These are phyloP conservation scores for Sebastolobus alascanus DNA, from an alignment of 2,797 vertebrate species.

Conservation along the genomic window DNA sequence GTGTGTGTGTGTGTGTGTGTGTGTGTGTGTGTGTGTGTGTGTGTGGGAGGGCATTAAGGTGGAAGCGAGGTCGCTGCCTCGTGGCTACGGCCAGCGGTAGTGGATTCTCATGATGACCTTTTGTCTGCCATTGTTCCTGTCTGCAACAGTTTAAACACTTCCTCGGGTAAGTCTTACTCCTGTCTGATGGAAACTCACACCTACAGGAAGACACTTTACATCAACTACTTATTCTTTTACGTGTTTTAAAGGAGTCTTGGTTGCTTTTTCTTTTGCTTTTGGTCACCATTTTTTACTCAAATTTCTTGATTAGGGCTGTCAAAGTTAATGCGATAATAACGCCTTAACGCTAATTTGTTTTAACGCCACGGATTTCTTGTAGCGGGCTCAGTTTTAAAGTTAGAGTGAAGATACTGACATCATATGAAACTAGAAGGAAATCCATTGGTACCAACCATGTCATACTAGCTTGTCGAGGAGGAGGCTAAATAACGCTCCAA, in stretches of 20 bases:
- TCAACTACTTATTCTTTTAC: neutral
- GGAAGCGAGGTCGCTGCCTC: slow-evolving; percentile 88
- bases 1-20: slow-evolving; percentile 40
- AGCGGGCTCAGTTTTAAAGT: too few relatives aligned
- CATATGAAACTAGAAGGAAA: too few relatives aligned
- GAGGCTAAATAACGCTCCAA: too few relatives aligned
- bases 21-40: slow-evolving; percentile 62
- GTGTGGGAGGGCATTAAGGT: slow-evolving; percentile 83
- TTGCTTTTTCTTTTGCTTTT: neutral
- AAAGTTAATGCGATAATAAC: too few relatives aligned
- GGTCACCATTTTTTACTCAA: neutral
- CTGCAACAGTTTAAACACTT: slow-evolving; percentile 74
- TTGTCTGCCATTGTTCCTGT: slow-evolving; percentile 83
- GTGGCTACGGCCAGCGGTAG: slow-evolving; percentile 75
- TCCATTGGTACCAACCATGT: too few relatives aligned
- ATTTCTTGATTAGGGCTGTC: too few relatives aligned
- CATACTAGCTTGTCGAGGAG: too few relatives aligned
- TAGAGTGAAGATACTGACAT: too few relatives aligned
- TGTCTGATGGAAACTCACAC: slow-evolving; percentile 60
- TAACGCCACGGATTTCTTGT: too few relatives aligned
- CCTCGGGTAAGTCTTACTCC: slow-evolving; percentile 62
- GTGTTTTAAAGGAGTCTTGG: neutral
- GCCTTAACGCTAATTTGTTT: too few relatives aligned
- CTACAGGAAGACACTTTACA: slow-evolving; percentile 11
- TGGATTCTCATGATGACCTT: slow-evolving; percentile 80